Base-by-base conservation (phyloP, 2,113 vertebrate species). In the Alaudala cheleensis region DNA sequence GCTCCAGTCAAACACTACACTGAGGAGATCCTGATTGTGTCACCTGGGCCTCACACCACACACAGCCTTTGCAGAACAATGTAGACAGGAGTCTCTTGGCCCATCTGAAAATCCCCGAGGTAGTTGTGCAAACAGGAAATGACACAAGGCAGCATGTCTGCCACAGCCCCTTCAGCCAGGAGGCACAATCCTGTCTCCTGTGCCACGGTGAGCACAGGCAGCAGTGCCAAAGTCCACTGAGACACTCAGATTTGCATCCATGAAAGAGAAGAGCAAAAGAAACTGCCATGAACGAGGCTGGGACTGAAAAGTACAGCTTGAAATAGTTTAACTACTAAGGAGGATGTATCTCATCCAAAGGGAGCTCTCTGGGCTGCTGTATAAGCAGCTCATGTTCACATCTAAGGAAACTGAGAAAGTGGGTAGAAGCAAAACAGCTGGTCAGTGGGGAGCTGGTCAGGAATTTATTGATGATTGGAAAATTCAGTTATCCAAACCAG, bases 21-120 rank as follows among this genome's bases (percentile, higher is more conserved):
- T 42, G 83, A 94, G 77, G 80, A 93, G 93, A 81, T 92, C 53
- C 76, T 90, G 88, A 90, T 53, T 96, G 94, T 97, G 95, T 96
- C 95, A 95, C 86, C 82, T 93, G 79, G 88, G 82, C 88, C 92
- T 72, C 76, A 88, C 53, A 94, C 44, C 0, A 71, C 82, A 96
- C 86, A 86, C 50, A 88, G 74, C 85, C 95, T 96, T 25, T 94
- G 86, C 72, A 88, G 79, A 95, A 95, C 92, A 94, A 94, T 84
- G 93, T 22, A 90, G 72, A 17, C 76, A 74, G 85, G 45, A 94
- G 82, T 47, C 86, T 88, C 81, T 25, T 83, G 80, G 65, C 78
- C 76, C 61, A 45, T 29, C 62, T 14, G 72, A 90, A 86, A 88
- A 71, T 6, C 28, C 61, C 56, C 40, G 88, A 95, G 72, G 67